Evolutionary conservation across 2,888 invertebrate genomes (phyloP).

Genomic region (Drosophila seclusa): DNA sequence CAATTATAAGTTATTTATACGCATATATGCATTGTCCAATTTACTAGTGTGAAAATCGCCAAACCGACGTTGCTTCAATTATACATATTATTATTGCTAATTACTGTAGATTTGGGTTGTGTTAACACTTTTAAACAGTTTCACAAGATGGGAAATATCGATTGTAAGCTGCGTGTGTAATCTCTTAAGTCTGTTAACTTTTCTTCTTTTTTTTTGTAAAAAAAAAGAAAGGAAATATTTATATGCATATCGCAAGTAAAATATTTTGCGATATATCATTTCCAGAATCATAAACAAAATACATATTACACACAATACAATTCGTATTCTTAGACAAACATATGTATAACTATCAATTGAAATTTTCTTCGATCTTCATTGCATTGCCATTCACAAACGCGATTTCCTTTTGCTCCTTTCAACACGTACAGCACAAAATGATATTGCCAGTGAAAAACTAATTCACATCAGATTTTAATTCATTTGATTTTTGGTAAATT

Average conservation of each 20-base stretch:
- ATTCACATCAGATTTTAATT: conserved; percentile 64
- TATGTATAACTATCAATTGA: neutral
- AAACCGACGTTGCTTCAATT: conserved; percentile 11
- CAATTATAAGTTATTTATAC: conserved; percentile 23
- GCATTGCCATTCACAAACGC: conserved; percentile 15
- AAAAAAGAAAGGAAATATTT: neutral
- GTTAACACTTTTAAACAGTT: conserved; percentile 1
- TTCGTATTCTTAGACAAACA: neutral
- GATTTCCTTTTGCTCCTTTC: conserved; percentile 32
- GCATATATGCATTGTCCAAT: conserved; percentile 20
- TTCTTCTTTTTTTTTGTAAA: neutral
- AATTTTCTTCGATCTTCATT: neutral
- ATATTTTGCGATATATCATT: no score
- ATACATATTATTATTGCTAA: conserved; percentile 5
- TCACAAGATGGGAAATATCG: neutral
- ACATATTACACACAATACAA: neutral
- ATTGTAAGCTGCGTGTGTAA: neutral
- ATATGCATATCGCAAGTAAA: no score
- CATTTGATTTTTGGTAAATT: conserved; percentile 41
- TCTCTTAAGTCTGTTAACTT: neutral
- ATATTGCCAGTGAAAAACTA: conserved; percentile 42
- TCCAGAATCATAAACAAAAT: neutral
- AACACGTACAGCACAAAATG: conserved; percentile 10
- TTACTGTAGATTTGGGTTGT: conserved; percentile 8
- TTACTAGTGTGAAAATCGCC: conserved; percentile 19